Evolutionary conservation across 2,888 invertebrate species (phyloP), one percentile per base, ranked within the genome.

Genomic region (Diplolepis rosae): DNA sequence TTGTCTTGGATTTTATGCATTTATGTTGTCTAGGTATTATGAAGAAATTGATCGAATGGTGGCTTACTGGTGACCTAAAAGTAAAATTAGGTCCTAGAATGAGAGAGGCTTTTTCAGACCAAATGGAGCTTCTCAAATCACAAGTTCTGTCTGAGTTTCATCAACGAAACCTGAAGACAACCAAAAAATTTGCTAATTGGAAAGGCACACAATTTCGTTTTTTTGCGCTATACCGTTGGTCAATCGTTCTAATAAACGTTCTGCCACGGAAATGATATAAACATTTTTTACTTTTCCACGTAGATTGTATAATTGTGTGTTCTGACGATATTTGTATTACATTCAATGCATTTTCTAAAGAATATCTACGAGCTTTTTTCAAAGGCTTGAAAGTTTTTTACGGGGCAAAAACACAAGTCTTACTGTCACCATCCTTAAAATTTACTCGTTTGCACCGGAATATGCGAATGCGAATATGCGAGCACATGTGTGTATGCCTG

Each of bases 391-490:
- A 39, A 39, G 9, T 42, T n/a, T 24, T 83, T 9, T 86, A 86
- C 77, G 80, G 80, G n/a, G 77, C 15, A 13, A 56, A 69, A 28
- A 45, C 71, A 39, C 13, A 69, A 68, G 18, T 61, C 42, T 9
- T 81, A 54, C 87, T 87, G 79, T 77, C 86, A 4, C 87, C 87
- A 76, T 72, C 73, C 15, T 65, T 76, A 4, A 66, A n/a, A n/a
- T n/a, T n/a, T n/a, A n/a, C n/a, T n/a, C n/a, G n/a, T n/a, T n/a
- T n/a, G n/a, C n/a, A n/a, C n/a, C n/a, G n/a, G n/a, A n/a, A n/a
- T n/a, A n/a, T n/a, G n/a, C n/a, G n/a, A n/a, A n/a, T n/a, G n/a
- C n/a, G n/a, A n/a, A n/a, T n/a, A n/a, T n/a, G n/a, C n/a, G n/a
- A n/a, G n/a, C n/a, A n/a, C n/a, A n/a, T n/a, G n/a, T n/a, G n/a